Base-by-base conservation (phyloP, 2,113 vertebrate species). In the Stigmatopora argus region DNA sequence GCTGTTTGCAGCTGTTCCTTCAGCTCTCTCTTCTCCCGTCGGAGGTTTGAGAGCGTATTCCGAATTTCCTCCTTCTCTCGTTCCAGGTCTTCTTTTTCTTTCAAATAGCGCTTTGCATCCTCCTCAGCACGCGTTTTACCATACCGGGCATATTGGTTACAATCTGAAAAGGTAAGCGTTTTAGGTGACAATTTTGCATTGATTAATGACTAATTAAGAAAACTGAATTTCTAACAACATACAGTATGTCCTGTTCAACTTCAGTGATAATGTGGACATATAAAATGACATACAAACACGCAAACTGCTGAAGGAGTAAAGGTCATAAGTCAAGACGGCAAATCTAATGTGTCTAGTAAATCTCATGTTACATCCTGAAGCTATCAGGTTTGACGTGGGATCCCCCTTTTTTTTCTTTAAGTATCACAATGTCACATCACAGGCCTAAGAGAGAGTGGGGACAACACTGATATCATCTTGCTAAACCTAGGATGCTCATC, bases 41-140 rank as follows among this genome's bases (percentile, higher is more conserved):
- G 85, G 35, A 99, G 84, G 12, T 85, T 61, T 81, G 91, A 64
- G 58, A 98, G 90, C 45, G 91, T 86, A 0, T 87, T 93, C 67
- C 96, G 90, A 68, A 98, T 94, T 0, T 73, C 83, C 0, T 94
- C 92, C 55, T 92, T 94, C 84, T 96, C 91, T 56, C 82, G 92
- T 82, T 99, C 97, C 86, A 99, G 88, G 74, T 92, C 93, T 79
- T 97, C 94, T 67, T 96, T 96, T 75, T 98, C 95, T 0, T 89
- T 87, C 78, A 95, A 86, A 86, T 94, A 96, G 1, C 86, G 90
- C 63, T 93, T 92, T 53, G 96, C 97, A 0, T 99, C 97, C 83
- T 99, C 95, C 75, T 98, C 94, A 0, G 97, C 97, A 70, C 97
- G 89, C 5, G 93, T 99, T 91, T 98, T 98, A 73, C 97, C 97